Evolutionary conservation across 2,888 invertebrate genomes (phyloP).

Genomic region (Pseudococcus longispinus): DNA sequence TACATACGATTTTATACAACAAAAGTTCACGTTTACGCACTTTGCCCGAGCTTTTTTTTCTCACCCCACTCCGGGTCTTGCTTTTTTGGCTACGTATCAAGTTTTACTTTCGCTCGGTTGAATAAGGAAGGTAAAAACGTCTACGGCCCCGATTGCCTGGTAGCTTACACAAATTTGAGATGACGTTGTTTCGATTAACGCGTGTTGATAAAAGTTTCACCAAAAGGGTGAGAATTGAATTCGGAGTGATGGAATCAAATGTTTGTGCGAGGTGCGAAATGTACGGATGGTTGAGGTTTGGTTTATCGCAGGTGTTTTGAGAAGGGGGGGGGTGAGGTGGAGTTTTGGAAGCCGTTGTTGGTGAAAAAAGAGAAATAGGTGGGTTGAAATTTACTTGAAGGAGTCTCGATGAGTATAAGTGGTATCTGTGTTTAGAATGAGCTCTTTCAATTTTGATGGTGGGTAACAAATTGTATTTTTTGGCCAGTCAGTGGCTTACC

Average conservation of each 20-base stretch:
- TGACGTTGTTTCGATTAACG: constrained; percentile 25
- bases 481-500: too few relatives aligned
- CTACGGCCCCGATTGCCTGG: constrained; percentile 18
- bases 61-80: neutral
- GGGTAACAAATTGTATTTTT: too few relatives aligned
- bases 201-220: constrained; percentile 4
- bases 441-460: too few relatives aligned
- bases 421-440: too few relatives aligned
- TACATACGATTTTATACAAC: constrained; percentile 32
- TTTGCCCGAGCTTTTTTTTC: constrained; percentile 1
- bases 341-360: too few relatives aligned
- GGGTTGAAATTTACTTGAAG: too few relatives aligned
- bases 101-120: constrained; percentile 28
- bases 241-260: neutral
- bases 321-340: too few relatives aligned
- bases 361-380: too few relatives aligned
- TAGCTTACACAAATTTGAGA: constrained; percentile 9
- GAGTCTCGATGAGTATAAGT: too few relatives aligned
- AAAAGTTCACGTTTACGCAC: constrained; percentile 41
- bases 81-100: constrained; percentile 36
- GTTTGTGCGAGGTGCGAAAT: neutral
- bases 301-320: too few relatives aligned
- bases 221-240: neutral
- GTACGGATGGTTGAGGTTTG: too few relatives aligned
- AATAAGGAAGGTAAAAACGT: constrained; percentile 8